Evolutionary conservation across 30 jellyfish, hydroid and myxozoan species (phyloP).

Genomic region (Hydractinia symbiolongicarpus): DNA sequence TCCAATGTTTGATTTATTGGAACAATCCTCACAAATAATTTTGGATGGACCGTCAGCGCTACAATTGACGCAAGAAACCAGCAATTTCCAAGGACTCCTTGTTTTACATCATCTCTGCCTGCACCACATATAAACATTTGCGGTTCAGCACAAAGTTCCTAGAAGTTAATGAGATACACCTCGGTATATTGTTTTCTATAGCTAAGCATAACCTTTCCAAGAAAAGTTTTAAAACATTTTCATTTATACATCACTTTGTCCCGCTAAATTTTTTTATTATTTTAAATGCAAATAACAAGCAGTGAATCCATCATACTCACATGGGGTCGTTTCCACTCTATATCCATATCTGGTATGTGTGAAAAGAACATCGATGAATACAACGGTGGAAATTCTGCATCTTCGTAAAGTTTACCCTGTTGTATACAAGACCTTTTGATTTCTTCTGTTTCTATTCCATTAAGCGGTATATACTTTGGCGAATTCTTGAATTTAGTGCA

Average conservation of each 20-base stretch:
- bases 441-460: slow-evolving; percentile 29
- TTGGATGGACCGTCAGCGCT: slow-evolving; percentile 48
- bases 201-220: background rate
- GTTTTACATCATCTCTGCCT: slow-evolving; percentile 82
- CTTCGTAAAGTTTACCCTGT: slow-evolving; percentile 68
- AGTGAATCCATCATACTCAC: slow-evolving; percentile 10
- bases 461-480: slow-evolving; percentile 21
- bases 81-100: slow-evolving; percentile 94
- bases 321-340: slow-evolving; percentile 89
- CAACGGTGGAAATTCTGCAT: slow-evolving; percentile 75
- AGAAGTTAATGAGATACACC: background rate
- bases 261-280: too few relatives aligned
- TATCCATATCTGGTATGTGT: slow-evolving; percentile 65
- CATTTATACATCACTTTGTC: too few relatives aligned
- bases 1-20: slow-evolving; percentile 78
- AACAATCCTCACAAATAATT: slow-evolving; percentile 65
- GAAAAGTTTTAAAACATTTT: too few relatives aligned
- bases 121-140: slow-evolving; percentile 92
- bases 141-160: slow-evolving; percentile 70
- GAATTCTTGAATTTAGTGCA: too few relatives aligned
- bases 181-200: background rate
- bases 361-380: slow-evolving; percentile 68
- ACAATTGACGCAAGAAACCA: slow-evolving; percentile 95
- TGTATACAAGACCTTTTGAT: slow-evolving; percentile 40
- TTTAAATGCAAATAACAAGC: too few relatives aligned